phyloP scores from a whole-genome alignment of 1,140 invertebrate species.

The Brachionus asplanchnoidis region DNA sequence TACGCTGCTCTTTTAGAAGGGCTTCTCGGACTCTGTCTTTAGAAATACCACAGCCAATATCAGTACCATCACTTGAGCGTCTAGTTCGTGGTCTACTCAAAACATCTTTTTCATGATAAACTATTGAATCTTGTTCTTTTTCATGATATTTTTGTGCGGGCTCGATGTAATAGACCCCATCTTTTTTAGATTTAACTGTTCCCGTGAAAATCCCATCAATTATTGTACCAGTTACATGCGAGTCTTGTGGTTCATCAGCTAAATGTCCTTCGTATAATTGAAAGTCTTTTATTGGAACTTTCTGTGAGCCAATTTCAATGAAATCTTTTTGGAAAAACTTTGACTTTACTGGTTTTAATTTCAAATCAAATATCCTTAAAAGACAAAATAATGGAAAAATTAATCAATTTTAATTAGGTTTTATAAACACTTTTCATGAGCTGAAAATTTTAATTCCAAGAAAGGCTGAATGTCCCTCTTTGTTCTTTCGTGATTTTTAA shows the following conservation, averaged over 20 bases:
- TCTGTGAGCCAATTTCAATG: not conserved
- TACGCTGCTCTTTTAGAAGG: not conserved
- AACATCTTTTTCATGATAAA: constrained; percentile 33
- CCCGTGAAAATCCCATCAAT: constrained; percentile 19
- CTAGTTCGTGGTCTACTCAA: not conserved
- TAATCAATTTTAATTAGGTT: not conserved
- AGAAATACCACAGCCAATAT: not conserved
- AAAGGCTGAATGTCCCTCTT: not conserved
- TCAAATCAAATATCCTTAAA: constrained; percentile 6
- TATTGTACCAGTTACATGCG: constrained; percentile 19
- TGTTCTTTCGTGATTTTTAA: not conserved
- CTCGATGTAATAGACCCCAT: constrained; percentile 9
- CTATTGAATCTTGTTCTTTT: not conserved
- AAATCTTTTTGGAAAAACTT: not conserved
- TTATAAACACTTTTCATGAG: not conserved
- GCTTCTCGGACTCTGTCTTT: not conserved
- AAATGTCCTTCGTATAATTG: constrained; percentile 20
- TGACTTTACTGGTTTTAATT: not conserved
- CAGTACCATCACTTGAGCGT: not conserved
- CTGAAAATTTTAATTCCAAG: not conserved
- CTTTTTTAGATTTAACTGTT: constrained; percentile 18
- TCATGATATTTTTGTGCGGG: not conserved
- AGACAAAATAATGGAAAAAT: not conserved
- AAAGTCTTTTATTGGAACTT: not conserved
- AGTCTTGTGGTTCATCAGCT: not conserved